Conservation (phyloP, 2,113 vertebrate species). For the human (Homo sapiens) region DNA sequence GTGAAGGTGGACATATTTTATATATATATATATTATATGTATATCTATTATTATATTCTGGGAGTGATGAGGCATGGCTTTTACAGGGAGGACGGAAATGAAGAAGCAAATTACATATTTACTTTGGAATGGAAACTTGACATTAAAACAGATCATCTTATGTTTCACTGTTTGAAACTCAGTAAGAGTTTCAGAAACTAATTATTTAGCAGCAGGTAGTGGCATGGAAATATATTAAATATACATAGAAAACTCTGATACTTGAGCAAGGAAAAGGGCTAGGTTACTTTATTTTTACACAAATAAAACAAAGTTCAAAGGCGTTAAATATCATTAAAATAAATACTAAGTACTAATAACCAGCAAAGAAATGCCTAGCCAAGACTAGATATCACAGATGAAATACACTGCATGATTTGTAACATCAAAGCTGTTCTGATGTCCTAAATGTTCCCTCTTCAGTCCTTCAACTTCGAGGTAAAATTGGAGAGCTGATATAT, state of each 20-base stretch:
- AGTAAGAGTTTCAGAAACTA: conserved; percentile 81
- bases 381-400: conserved; percentile 8
- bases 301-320: conserved; percentile 66
- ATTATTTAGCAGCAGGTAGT: conserved; percentile 80
- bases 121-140: conserved; percentile 81
- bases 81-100: conserved; percentile 1
- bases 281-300: conserved; percentile 79
- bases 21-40: no score
- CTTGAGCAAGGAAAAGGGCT: conserved; percentile 69
- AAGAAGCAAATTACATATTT: conserved; percentile 70
- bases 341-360: neutral
- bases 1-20: neutral
- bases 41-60: neutral
- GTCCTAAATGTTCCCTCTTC: neutral
- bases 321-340: conserved; percentile 22
- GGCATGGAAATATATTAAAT: conserved; percentile 84
- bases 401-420: conserved; percentile 2
- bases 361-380: neutral
- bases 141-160: conserved; percentile 80
- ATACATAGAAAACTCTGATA: conserved; percentile 80
- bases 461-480: conserved; percentile 11
- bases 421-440: neutral
- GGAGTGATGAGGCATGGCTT: neutral
- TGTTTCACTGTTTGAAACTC: conserved; percentile 80
- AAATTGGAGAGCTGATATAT: neutral